Evolutionary conservation across 2,888 invertebrate species (phyloP).

Genomic region (Tiliacea citrago): DNA sequence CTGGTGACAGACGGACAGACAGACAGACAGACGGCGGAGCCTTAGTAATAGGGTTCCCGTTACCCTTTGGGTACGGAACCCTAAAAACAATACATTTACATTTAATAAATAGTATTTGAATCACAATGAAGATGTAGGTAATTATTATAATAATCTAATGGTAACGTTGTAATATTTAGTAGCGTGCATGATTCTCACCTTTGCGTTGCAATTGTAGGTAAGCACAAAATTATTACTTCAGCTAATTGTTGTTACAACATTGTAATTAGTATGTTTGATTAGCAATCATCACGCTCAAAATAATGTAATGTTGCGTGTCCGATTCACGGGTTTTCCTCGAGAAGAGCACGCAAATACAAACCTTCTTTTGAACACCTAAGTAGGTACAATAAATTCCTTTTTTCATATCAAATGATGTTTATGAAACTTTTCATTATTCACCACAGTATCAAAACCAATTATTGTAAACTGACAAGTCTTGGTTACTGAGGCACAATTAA

Average conservation of each 20-base stretch:
- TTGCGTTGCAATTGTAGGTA: neutral
- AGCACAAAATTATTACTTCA: neutral
- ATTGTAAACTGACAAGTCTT: no score
- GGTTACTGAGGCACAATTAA: no score
- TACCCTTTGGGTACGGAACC: no score
- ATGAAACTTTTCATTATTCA: no score
- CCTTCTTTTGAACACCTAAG: neutral
- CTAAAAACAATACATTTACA: neutral
- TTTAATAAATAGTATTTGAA: neutral
- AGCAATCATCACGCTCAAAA: conserved; percentile 1
- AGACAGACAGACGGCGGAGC: no score
- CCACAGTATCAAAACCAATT: no score
- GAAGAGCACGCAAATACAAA: neutral
- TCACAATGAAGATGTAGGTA: neutral
- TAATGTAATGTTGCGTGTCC: neutral
- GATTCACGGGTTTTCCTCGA: neutral
- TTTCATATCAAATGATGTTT: no score
- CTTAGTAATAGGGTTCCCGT: no score
- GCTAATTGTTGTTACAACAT: conserved; percentile 26
- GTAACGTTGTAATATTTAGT: conserved; percentile 14
- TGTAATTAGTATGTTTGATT: conserved; percentile 18
- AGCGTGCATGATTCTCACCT: conserved; percentile 41
- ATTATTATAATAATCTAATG: neutral
- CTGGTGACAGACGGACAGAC: no score
- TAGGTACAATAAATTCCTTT: neutral